Conservation (phyloP, 2,113 vertebrate species). For the Toxostoma redivivum region DNA sequence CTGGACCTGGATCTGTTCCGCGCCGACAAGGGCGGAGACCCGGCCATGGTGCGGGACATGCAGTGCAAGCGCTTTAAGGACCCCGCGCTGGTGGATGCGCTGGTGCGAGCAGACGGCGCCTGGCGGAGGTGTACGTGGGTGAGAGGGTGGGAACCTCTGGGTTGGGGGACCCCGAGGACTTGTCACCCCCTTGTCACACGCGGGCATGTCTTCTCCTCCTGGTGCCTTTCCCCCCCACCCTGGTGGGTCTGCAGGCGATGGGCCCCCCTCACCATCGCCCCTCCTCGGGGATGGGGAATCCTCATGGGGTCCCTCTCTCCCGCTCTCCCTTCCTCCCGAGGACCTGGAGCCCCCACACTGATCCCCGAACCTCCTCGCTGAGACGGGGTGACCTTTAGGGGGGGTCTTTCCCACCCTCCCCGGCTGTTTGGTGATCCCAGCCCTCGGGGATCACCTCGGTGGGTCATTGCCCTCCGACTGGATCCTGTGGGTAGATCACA, state of each 20-base stretch:
- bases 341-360: background rate
- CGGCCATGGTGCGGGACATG: conserved; percentile 81
- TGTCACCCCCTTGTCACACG: background rate
- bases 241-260: background rate
- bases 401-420: background rate
- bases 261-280: too few relatives aligned
- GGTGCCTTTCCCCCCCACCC: background rate
- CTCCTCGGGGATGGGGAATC: too few relatives aligned
- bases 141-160: background rate
- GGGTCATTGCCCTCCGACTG: background rate
- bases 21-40: conserved; percentile 91
- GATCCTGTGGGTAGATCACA: background rate
- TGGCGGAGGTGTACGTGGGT: conserved; percentile 90
- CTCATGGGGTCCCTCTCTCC: background rate
- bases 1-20: conserved; percentile 92
- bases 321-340: too few relatives aligned
- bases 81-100: conserved; percentile 86
- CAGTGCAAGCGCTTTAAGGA: conserved; percentile 94
- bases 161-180: background rate
- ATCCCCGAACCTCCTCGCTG: background rate
- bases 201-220: background rate
- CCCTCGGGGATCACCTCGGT: background rate
- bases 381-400: background rate
- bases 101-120: conserved; percentile 84
- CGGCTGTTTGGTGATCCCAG: background rate